Conservation (phyloP, 1,140 invertebrate genomes). For the Pissodes strobi region DNA sequence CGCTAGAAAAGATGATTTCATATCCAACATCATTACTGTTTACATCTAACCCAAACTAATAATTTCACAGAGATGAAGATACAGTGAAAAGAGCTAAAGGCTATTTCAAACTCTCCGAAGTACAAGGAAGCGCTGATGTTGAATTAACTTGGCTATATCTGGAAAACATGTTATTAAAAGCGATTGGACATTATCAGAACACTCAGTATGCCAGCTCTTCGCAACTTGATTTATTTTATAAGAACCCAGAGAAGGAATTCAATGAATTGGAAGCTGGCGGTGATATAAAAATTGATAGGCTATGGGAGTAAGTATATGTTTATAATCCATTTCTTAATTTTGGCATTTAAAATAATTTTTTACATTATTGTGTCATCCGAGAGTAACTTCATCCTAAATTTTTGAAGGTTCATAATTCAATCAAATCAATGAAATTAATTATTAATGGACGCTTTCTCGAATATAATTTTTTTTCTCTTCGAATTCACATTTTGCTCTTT, state of each 20-base stretch:
- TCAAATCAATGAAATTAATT: too few relatives aligned
- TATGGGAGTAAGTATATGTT: constrained; percentile 56
- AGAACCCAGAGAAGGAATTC: constrained; percentile 59
- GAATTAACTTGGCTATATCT: constrained; percentile 50
- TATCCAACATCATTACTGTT: not conserved
- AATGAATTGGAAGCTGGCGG: constrained; percentile 59
- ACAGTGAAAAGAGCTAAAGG: constrained; percentile 3
- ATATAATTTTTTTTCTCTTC: too few relatives aligned
- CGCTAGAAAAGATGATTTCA: too few relatives aligned
- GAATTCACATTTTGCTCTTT: not conserved
- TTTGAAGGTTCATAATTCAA: too few relatives aligned
- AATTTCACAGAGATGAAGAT: constrained; percentile 17
- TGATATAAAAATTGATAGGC: constrained; percentile 59
- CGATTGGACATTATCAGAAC: constrained; percentile 51
- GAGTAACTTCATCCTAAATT: too few relatives aligned
- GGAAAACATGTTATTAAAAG: constrained; percentile 58
- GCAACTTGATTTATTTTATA: constrained; percentile 54
- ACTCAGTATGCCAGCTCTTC: constrained; percentile 41
- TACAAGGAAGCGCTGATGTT: constrained; percentile 44
- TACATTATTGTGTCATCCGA: too few relatives aligned
- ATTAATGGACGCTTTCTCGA: too few relatives aligned
- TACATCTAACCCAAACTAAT: too few relatives aligned
- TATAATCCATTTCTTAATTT: not conserved
- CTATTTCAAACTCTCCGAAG: constrained; percentile 34
- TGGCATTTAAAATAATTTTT: too few relatives aligned